Conservation (phyloP, 2,113 vertebrate species). For the Paratilapia polleni region DNA sequence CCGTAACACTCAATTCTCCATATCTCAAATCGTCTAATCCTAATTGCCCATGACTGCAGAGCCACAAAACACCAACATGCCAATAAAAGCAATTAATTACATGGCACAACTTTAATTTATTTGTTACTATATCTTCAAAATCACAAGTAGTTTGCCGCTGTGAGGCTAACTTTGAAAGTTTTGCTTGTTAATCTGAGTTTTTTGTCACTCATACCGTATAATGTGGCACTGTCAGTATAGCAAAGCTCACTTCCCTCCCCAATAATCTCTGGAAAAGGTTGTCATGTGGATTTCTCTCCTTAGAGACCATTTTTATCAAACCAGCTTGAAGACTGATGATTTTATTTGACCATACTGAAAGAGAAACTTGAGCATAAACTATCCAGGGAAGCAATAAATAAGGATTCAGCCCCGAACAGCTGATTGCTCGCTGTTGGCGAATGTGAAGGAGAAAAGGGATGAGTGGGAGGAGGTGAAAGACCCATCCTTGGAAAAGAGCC, state of each 20-base stretch:
- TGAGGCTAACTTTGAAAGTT: constrained; percentile 13
- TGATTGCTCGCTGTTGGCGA: background rate
- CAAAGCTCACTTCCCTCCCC: background rate
- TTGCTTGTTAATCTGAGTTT: background rate
- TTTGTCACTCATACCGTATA: background rate
- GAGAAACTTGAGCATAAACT: background rate
- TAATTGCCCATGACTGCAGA: constrained; percentile 34
- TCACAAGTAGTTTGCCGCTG: constrained; percentile 3
- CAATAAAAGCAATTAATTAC: constrained; percentile 53
- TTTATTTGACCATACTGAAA: constrained; percentile 8
- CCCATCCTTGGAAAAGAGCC: constrained; percentile 23
- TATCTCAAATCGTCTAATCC: constrained; percentile 48
- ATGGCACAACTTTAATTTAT: constrained; percentile 22
- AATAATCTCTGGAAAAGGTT: constrained; percentile 14
- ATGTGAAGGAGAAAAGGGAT: background rate
- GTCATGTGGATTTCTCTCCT: constrained; percentile 18
- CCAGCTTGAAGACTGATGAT: background rate
- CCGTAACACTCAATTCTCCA: constrained; percentile 29
- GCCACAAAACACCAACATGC: constrained; percentile 39
- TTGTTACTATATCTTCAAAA: constrained; percentile 13
- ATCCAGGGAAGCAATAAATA: background rate
- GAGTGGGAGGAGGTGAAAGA: constrained; percentile 49
- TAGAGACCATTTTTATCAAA: constrained; percentile 33
- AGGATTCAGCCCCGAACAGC: background rate
- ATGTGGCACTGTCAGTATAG: background rate